phyloP scores from a whole-genome alignment of 2,797 vertebrate genomes.

The Hydrocynus forskahlii region DNA sequence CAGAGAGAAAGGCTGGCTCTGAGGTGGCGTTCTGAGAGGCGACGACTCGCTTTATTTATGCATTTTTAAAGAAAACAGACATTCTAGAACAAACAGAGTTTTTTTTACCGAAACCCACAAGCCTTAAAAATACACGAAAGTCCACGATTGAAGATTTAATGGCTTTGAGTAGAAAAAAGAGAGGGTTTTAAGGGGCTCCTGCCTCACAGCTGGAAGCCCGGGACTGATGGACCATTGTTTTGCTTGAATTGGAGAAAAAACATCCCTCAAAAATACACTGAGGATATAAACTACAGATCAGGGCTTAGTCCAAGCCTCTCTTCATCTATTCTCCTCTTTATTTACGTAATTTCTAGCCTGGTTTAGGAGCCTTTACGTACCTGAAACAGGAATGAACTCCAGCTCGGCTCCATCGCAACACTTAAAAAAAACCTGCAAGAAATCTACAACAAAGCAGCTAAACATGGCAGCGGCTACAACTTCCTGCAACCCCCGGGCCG shows the following conservation, averaged over 20 bases:
- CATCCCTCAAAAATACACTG: slow-evolving; percentile 15
- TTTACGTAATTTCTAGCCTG: slow-evolving; percentile 24
- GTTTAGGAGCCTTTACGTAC: slow-evolving; percentile 71
- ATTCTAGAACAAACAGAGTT: slow-evolving; percentile 32
- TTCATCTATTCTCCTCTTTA: not conserved
- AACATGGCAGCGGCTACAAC: slow-evolving; percentile 79
- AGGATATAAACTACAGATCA: not conserved
- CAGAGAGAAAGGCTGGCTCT: no score
- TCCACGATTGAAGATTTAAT: slow-evolving; percentile 37
- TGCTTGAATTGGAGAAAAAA: slow-evolving; percentile 69
- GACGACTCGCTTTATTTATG: no score
- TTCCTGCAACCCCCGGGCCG: slow-evolving; percentile 75
- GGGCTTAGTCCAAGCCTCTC: not conserved
- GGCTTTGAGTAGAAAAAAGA: slow-evolving; percentile 41
- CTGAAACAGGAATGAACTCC: slow-evolving; percentile 85
- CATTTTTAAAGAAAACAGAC: not conserved
- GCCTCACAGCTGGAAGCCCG: slow-evolving; percentile 84
- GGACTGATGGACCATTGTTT: slow-evolving; percentile 84
- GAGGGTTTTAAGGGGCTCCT: slow-evolving; percentile 58
- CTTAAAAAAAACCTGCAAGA: slow-evolving; percentile 71
- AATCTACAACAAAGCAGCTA: slow-evolving; percentile 83
- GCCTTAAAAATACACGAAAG: not conserved
- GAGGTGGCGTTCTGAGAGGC: no score
- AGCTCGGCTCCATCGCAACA: slow-evolving; percentile 79
- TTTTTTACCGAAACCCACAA: slow-evolving; percentile 28